phyloP scores from a whole-genome alignment of 2,797 vertebrate species.

The Hypotaenidia okinawae region DNA sequence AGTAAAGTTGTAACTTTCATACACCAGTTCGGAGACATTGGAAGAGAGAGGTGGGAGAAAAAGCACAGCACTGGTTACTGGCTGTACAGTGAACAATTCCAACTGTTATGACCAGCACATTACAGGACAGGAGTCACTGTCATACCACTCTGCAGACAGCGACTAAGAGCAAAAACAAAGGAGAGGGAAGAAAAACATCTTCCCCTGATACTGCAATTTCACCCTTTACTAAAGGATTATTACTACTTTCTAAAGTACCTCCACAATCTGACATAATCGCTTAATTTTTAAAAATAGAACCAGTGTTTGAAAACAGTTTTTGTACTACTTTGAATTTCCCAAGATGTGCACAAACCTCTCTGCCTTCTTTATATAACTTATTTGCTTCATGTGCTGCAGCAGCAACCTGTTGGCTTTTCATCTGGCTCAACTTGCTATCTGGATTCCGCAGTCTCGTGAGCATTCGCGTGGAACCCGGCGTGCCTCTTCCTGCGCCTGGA shows the following conservation, averaged over 20 bases:
- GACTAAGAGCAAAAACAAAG: neutral
- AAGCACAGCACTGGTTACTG: neutral
- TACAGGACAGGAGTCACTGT: neutral
- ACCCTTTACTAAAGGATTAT: neutral
- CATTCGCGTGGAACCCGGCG: constrained; percentile 86
- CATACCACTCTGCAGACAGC: neutral
- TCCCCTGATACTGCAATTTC: neutral
- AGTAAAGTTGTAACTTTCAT: neutral
- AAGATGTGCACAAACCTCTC: constrained; percentile 84
- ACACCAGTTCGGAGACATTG: neutral
- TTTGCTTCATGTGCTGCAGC: constrained; percentile 92
- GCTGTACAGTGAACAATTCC: neutral
- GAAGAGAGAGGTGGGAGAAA: neutral
- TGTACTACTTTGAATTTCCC: neutral
- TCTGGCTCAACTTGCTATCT: constrained; percentile 95
- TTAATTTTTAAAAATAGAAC: neutral
- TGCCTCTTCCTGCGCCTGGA: constrained; percentile 70
- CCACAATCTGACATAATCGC: neutral
- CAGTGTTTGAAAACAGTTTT: neutral
- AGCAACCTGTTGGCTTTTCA: constrained; percentile 94
- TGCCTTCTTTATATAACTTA: constrained; percentile 92
- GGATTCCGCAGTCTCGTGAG: constrained; percentile 96
- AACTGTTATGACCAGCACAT: neutral
- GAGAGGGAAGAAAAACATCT: neutral
- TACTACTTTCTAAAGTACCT: neutral